Conservation (phyloP, 2,888 invertebrate species). For the Dasypogon diadema region DNA sequence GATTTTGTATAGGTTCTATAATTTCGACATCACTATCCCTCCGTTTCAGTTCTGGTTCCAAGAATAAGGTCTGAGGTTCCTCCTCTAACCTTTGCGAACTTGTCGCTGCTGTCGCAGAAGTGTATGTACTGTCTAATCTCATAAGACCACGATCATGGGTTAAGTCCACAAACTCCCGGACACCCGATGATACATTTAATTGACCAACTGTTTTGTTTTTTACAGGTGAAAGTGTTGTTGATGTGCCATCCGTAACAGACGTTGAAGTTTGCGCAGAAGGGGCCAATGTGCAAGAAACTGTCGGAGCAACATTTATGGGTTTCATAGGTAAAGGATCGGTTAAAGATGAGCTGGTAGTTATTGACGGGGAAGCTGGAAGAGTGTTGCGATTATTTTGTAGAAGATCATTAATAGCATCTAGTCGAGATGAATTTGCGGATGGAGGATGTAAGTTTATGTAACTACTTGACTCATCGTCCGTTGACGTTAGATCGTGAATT, state of each 20-base stretch:
- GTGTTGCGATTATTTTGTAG: constrained; percentile 66
- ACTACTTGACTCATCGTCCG: constrained; percentile 54
- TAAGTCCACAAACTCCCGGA: constrained; percentile 56
- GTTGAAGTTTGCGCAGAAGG: constrained; percentile 53
- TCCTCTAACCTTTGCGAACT: too few species aligned
- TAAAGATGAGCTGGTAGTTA: background rate
- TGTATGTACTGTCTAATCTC: background rate
- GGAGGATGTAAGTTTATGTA: constrained; percentile 64
- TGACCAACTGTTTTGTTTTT: constrained; percentile 58
- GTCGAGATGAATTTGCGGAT: constrained; percentile 63
- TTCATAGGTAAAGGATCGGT: constrained; percentile 30
- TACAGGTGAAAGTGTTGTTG: constrained; percentile 45
- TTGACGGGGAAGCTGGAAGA: constrained; percentile 60
- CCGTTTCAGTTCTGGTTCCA: background rate
- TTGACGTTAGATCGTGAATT: constrained; percentile 34
- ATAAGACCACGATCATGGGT: constrained; percentile 44
- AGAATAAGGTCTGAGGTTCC: too few species aligned
- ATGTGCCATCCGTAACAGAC: constrained; percentile 47
- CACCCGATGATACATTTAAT: constrained; percentile 53
- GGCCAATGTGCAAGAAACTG: constrained; percentile 39
- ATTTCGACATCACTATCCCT: background rate
- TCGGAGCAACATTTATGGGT: constrained; percentile 2
- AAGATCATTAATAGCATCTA: constrained; percentile 67
- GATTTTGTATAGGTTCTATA: background rate
- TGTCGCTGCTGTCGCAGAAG: background rate